These are phyloP conservation scores for Ceratina calcarata DNA, from an alignment of 1,140 invertebrate genomes.

Conservation along the genomic window DNA sequence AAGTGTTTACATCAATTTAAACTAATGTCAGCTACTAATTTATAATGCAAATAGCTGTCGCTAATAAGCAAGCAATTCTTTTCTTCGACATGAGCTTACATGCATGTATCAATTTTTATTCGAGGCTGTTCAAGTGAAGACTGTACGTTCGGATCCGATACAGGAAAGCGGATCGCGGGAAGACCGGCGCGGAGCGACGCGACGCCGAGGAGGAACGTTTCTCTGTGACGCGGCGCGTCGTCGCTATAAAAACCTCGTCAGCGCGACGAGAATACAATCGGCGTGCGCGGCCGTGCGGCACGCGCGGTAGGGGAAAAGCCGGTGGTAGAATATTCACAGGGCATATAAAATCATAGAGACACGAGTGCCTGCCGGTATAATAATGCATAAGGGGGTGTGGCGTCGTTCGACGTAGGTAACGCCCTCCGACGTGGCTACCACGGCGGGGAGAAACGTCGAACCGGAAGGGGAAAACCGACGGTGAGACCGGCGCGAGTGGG, in stretches of 20 bases:
- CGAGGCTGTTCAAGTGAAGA: neutral
- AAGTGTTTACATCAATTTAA: too few species aligned
- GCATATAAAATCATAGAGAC: slow-evolving; percentile 79
- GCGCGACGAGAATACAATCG: slow-evolving; percentile 45
- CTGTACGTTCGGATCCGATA: neutral
- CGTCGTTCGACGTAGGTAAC: slow-evolving; percentile 36
- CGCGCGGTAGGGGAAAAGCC: slow-evolving; percentile 54
- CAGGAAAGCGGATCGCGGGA: slow-evolving; percentile 6
- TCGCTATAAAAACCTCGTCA: slow-evolving; percentile 44
- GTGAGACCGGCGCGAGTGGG: slow-evolving; percentile 34
- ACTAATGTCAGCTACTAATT: too few species aligned
- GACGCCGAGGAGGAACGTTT: slow-evolving; percentile 17
- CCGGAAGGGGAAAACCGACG: slow-evolving; percentile 51
- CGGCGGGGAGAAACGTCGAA: slow-evolving; percentile 49
- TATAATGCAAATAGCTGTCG: too few species aligned
- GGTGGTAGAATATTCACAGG: slow-evolving; percentile 70
- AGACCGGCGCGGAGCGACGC: neutral
- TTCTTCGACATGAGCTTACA: too few species aligned
- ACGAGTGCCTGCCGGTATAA: slow-evolving; percentile 74
- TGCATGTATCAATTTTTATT: too few species aligned
- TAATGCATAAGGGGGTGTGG: slow-evolving; percentile 80
- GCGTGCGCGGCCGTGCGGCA: neutral
- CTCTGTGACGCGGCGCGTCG: neutral
- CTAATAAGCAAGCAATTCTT: too few species aligned
- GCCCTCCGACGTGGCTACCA: slow-evolving; percentile 34